phyloP scores from a whole-genome alignment of 1,140 invertebrate species.

The Ostrea denselamellosa region DNA sequence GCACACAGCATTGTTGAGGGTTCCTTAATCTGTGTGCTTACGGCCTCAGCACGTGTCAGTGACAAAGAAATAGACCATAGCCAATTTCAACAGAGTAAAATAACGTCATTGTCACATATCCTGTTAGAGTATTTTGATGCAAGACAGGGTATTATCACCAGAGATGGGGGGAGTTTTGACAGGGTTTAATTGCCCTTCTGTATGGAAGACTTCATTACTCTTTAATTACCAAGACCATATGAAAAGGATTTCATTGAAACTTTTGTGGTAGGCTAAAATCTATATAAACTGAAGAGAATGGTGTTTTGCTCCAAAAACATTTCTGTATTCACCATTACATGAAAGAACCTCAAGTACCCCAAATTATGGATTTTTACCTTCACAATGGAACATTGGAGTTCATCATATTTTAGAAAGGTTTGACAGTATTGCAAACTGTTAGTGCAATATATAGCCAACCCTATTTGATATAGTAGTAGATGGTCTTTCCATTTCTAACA shows the following conservation, averaged over 20 bases:
- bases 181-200: background rate
- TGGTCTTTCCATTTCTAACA: background rate
- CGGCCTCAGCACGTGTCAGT: constrained; percentile 8
- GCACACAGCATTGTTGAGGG: background rate
- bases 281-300: background rate
- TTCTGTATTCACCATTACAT: background rate
- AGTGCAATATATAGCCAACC: background rate
- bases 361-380: background rate
- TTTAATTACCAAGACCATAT: background rate
- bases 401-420: background rate
- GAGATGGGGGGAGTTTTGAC: background rate
- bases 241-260: background rate
- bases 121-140: background rate
- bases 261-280: background rate
- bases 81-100: background rate
- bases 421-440: background rate
- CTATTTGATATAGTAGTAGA: background rate
- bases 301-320: background rate
- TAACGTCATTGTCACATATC: background rate
- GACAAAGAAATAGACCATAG: constrained; percentile 4
- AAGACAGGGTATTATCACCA: background rate
- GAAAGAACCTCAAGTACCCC: background rate
- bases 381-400: background rate
- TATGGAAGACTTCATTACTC: constrained; percentile 1
- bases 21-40: background rate